Conservation (phyloP, 2,113 vertebrate genomes). For the Crotalus horridus region DNA sequence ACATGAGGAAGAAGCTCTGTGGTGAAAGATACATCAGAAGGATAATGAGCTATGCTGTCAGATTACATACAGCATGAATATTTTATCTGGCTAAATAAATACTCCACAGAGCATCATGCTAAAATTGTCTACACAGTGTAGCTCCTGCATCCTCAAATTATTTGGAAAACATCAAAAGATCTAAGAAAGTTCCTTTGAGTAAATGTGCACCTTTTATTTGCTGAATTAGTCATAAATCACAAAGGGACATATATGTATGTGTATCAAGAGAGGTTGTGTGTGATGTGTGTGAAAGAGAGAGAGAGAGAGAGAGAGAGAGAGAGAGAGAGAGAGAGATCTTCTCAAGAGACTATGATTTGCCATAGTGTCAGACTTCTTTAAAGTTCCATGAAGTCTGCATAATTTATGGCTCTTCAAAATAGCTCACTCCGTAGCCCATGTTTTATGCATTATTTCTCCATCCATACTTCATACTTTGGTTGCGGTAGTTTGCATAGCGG, state of each 20-base stretch:
- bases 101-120: background rate
- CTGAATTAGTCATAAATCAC: slow-evolving; percentile 19
- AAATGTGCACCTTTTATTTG: slow-evolving; percentile 24
- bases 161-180: slow-evolving; percentile 24
- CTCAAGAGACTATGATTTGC: background rate
- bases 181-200: background rate
- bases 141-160: background rate
- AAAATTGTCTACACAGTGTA: background rate
- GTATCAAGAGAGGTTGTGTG: background rate
- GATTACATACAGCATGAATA: background rate
- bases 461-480: slow-evolving; percentile 6
- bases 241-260: background rate
- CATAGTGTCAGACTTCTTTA: slow-evolving; percentile 35
- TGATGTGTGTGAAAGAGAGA: too few species aligned
- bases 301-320: background rate
- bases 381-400: slow-evolving; percentile 11
- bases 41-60: background rate
- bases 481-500: background rate
- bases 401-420: slow-evolving; percentile 25
- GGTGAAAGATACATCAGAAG: background rate
- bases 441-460: slow-evolving; percentile 20
- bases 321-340: background rate
- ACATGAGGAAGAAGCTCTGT: background rate
- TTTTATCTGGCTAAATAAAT: background rate
- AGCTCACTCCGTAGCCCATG: background rate